A percentile compares a stretch with the other conserved stretches of the same genome.
Evolutionary conservation across 1,140 invertebrate species (phyloP).

Genomic region (Epicauta chinensis): DNA sequence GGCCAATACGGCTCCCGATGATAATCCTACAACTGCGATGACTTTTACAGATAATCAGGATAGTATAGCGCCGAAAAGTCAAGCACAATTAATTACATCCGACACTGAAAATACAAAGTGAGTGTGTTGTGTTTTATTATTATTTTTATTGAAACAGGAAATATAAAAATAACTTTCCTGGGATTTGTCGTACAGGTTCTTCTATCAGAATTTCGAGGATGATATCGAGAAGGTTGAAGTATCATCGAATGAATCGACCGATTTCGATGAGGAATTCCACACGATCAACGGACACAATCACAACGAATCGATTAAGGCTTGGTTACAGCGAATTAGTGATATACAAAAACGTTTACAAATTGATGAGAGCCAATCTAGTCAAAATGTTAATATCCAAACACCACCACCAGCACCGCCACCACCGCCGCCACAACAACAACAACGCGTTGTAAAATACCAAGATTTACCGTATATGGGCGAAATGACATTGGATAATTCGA

Average conservation of each 20-base stretch:
- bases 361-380: slow-evolving; percentile 19
- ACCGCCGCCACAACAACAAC: too few relatives aligned
- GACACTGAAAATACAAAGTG: slow-evolving; percentile 14
- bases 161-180: too few relatives aligned
- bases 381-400: not conserved
- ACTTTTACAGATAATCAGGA: slow-evolving; percentile 24
- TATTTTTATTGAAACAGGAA: not conserved
- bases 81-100: not conserved
- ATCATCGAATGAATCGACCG: slow-evolving; percentile 29
- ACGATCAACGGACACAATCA: slow-evolving; percentile 33
- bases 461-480: slow-evolving; percentile 87
- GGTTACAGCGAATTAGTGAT: slow-evolving; percentile 63
- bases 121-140: not conserved
- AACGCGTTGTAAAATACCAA: slow-evolving; percentile 60
- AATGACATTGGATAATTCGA: slow-evolving; percentile 79
- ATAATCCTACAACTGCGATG: slow-evolving; percentile 17
- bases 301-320: slow-evolving; percentile 61
- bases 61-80: slow-evolving; percentile 9
- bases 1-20: not conserved
- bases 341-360: slow-evolving; percentile 31
- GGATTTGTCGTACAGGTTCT: too few relatives aligned
- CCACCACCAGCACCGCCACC: too few relatives aligned
- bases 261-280: slow-evolving; percentile 20
- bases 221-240: slow-evolving; percentile 37
- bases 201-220: slow-evolving; percentile 26